These are phyloP conservation scores for Agrenia bidenticulata DNA, from an alignment of 2,888 invertebrate genomes.

Conservation along the genomic window DNA sequence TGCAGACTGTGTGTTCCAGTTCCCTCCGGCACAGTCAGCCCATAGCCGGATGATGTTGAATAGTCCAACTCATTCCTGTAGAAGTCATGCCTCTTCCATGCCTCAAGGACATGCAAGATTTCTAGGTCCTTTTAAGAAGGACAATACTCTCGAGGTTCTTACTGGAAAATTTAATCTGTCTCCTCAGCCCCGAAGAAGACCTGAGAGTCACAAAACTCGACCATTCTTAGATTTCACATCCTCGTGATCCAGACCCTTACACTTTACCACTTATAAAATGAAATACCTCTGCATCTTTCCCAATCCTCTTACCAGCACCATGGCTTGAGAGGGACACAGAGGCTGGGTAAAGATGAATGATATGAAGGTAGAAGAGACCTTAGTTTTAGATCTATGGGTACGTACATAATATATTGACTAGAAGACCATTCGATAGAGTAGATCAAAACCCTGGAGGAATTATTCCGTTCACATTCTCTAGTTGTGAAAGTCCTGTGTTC, in stretches of 20 bases:
- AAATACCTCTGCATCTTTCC: constrained; percentile 13
- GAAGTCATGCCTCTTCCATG: constrained; percentile 43
- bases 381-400: not conserved
- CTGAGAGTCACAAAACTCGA: constrained; percentile 39
- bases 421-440: not conserved
- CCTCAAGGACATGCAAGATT: constrained; percentile 33
- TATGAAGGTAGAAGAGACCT: no score
- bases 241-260: constrained; percentile 33
- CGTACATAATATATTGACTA: not conserved
- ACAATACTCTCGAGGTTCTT: constrained; percentile 48
- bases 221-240: constrained; percentile 46
- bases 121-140: constrained; percentile 45
- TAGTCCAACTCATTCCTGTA: constrained; percentile 49
- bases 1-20: constrained; percentile 50
- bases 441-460: not conserved
- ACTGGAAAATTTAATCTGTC: constrained; percentile 51
- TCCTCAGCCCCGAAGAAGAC: constrained; percentile 48
- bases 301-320: not conserved
- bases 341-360: not conserved
- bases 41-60: constrained; percentile 5
- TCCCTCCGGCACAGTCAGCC: constrained; percentile 37
- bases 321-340: not conserved
- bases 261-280: constrained; percentile 2
- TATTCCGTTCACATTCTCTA: not conserved
- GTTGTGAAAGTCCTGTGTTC: constrained; percentile 6